Base-by-base conservation (phyloP, 53 echinoderm and acorn worm genomes). In the Apostichopus leukothele region DNA sequence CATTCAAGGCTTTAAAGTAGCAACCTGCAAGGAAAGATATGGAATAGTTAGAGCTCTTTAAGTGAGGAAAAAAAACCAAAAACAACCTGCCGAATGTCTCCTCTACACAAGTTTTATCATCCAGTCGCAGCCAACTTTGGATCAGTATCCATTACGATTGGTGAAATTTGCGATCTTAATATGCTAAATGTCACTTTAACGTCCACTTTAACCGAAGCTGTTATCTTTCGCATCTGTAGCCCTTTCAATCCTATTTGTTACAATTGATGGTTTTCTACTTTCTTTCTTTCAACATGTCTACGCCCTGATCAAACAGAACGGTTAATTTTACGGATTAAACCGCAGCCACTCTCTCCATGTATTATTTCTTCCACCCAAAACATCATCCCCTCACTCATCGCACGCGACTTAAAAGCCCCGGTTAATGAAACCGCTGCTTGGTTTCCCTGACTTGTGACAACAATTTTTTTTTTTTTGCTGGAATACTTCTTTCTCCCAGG, bases 261-360 rank as follows among this genome's bases (percentile, higher is more conserved):
- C 71, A 71, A 19, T 71, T 19, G 71, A 71, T 18, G 71, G 71
- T 13, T 71, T 71, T 51, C 53, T 80, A 5, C 6, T n/a, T 19
- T 57, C 54, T 51, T 5, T 80, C 80, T 55, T 80, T 80, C 80
- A 53, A 13, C 80, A 14, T 21, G 16, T 80, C 21, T 52, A 80
- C 52, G 53, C 57, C 80, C 80, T 80, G 80, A 80, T 80, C 80
- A 80, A 80, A 80, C 80, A 80, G 53, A 39, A 80, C 57, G 8
- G 71, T 6, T 80, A 80, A 80, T 80, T 80, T 53, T 51, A 12
- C 21, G 57, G 54, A 53, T 80, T 80, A 53, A 57, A 9, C 20
- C 80, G 10, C 39, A 8, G 80, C 80, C 54, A 5, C 80, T 71
- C 71, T 71, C 71, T 80, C 53, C 5, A 53, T 8, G 21, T 16